A percentile compares a stretch with the other conserved stretches of the same genome.
Conservation (phyloP, 2,113 vertebrate genomes). For the Phocoena sinus region DNA sequence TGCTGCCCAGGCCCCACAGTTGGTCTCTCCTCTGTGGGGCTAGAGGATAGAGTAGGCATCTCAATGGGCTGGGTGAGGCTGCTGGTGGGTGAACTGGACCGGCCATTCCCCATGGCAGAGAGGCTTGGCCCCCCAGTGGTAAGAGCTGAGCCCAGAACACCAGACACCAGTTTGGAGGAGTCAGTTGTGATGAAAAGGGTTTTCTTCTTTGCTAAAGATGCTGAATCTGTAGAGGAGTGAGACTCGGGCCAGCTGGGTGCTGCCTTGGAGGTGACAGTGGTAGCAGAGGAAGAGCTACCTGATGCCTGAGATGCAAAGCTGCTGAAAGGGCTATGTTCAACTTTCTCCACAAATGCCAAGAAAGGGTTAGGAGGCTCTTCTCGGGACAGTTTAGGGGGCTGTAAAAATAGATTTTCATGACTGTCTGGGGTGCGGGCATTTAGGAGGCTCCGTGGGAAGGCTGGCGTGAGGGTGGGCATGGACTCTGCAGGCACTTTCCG, state of each 20-base stretch:
- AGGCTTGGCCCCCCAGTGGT: slow-evolving; percentile 82
- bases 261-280: slow-evolving; percentile 77
- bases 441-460: slow-evolving; percentile 86
- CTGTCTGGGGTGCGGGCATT: slow-evolving; percentile 82
- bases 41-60: slow-evolving; percentile 88
- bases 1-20: slow-evolving; percentile 78
- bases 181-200: slow-evolving; percentile 92
- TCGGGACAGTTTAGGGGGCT: slow-evolving; percentile 88
- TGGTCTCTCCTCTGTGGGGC: slow-evolving; percentile 87
- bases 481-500: slow-evolving; percentile 83
- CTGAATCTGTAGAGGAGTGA: slow-evolving; percentile 76
- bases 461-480: slow-evolving; percentile 87
- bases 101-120: slow-evolving; percentile 81
- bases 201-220: slow-evolving; percentile 84
- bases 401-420: slow-evolving; percentile 97
- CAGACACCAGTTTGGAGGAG: slow-evolving; percentile 88
- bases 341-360: slow-evolving; percentile 91
- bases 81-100: slow-evolving; percentile 82
- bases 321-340: slow-evolving; percentile 89
- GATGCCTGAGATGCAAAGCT: slow-evolving; percentile 85
- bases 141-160: slow-evolving; percentile 82
- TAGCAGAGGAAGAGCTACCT: slow-evolving; percentile 67
- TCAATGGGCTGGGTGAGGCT: slow-evolving; percentile 84
- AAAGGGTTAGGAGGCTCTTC: slow-evolving; percentile 95
- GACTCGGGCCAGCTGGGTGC: slow-evolving; percentile 80